Conservation (phyloP, 2,797 vertebrate genomes). For the Alcedo atthis region DNA sequence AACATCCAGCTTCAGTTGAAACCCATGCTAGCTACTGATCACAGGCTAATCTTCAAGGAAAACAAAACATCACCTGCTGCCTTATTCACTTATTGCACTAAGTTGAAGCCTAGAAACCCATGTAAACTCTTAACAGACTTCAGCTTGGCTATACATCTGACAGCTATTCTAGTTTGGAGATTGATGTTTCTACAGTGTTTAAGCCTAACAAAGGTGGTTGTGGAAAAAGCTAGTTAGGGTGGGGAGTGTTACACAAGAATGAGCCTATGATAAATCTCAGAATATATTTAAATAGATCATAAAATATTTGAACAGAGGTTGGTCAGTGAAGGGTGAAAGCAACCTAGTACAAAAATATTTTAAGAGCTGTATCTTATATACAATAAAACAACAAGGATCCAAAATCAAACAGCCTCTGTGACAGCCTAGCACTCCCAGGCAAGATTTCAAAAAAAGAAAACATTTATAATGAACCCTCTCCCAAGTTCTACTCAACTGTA, state of each 20-base stretch:
- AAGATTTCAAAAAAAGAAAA: not conserved
- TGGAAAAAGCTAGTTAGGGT: conserved; percentile 13
- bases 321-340: conserved; percentile 6
- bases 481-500: not conserved
- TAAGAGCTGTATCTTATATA: not conserved
- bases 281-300: not conserved
- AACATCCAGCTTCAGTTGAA: not conserved
- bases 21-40: not conserved
- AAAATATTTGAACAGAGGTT: not conserved
- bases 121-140: not conserved
- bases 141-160: not conserved
- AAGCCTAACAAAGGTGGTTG: not conserved
- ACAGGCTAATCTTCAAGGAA: not conserved
- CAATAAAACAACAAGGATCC: not conserved
- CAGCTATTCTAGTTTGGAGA: not conserved
- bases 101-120: not conserved
- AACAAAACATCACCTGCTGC: not conserved
- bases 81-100: not conserved
- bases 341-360: not conserved
- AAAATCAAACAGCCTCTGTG: not conserved
- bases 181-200: not conserved
- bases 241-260: not conserved
- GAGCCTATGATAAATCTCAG: not conserved
- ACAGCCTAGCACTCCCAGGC: not conserved
- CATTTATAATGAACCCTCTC: not conserved